phyloP scores from a whole-genome alignment of 2,888 invertebrate species.

The Chloroclystis v-ata region DNA sequence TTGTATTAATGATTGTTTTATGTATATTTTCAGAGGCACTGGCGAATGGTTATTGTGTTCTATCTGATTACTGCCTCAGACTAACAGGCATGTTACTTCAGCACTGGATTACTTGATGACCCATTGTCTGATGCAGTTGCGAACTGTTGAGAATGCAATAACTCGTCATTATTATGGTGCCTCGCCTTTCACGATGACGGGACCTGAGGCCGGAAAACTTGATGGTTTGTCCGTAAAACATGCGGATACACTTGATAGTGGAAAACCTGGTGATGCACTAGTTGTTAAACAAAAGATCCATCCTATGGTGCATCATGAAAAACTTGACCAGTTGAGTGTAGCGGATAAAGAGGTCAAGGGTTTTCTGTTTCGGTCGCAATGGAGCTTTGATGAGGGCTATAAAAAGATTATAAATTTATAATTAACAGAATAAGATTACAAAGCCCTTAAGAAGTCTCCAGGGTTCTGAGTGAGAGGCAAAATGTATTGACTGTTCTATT shows the following conservation, averaged over 20 bases:
- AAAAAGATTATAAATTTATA: conserved; percentile 12
- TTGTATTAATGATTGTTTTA: conserved; percentile 52
- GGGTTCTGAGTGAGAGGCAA: conserved; percentile 78
- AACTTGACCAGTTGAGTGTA: conserved; percentile 74
- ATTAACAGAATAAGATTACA: conserved; percentile 29
- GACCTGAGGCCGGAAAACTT: conserved; percentile 77
- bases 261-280: conserved; percentile 78
- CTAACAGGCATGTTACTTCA: conserved; percentile 70
- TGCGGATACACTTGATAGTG: conserved; percentile 74
- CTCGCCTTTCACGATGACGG: conserved; percentile 77
- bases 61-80: conserved; percentile 69
- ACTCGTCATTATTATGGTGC: conserved; percentile 77
- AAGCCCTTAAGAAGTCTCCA: conserved; percentile 70
- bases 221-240: conserved; percentile 71
- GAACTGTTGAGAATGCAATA: conserved; percentile 73
- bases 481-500: conserved; percentile 49
- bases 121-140: conserved; percentile 60
- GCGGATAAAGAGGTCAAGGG: conserved; percentile 73
- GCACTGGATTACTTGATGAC: conserved; percentile 67
- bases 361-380: conserved; percentile 75
- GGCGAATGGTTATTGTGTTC: conserved; percentile 84
- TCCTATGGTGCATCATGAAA: conserved; percentile 72
- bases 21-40: conserved; percentile 91
- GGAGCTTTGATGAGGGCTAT: conserved; percentile 69
- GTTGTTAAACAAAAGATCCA: conserved; percentile 37